These are phyloP conservation scores for Bombus waltoni DNA, from an alignment of 1,140 invertebrate genomes.

Conservation along the genomic window DNA sequence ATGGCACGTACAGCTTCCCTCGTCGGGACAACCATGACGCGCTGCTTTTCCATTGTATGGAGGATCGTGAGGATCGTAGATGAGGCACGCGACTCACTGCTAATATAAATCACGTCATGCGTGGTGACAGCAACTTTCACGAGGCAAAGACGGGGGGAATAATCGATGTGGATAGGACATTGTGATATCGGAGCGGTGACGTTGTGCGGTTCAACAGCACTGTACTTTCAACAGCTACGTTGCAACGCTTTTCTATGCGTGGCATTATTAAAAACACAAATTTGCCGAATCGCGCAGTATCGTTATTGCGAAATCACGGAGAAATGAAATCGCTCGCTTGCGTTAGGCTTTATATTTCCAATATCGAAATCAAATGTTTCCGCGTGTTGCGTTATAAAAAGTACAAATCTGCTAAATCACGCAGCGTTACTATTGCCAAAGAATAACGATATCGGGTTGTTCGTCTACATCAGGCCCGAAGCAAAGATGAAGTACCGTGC, in stretches of 20 bases:
- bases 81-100: background rate
- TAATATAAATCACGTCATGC: background rate
- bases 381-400: background rate
- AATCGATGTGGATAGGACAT: no score
- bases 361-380: background rate
- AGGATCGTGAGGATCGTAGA: background rate
- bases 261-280: background rate
- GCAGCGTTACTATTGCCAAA: background rate
- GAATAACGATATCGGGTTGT: background rate
- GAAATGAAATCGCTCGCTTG: background rate
- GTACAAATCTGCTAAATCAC: background rate
- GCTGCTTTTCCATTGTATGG: background rate
- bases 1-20: slow-evolving; percentile 7
- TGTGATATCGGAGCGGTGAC: background rate
- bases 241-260: background rate
- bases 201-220: no score
- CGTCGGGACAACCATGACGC: background rate
- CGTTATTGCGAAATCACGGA: background rate
- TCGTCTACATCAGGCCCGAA: background rate
- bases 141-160: no score
- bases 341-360: background rate
- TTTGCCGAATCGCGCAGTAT: background rate
- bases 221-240: background rate
- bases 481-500: background rate
- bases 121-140: background rate